Conservation (phyloP, 2,113 vertebrate species). For the Himantopus leucocephalus region DNA sequence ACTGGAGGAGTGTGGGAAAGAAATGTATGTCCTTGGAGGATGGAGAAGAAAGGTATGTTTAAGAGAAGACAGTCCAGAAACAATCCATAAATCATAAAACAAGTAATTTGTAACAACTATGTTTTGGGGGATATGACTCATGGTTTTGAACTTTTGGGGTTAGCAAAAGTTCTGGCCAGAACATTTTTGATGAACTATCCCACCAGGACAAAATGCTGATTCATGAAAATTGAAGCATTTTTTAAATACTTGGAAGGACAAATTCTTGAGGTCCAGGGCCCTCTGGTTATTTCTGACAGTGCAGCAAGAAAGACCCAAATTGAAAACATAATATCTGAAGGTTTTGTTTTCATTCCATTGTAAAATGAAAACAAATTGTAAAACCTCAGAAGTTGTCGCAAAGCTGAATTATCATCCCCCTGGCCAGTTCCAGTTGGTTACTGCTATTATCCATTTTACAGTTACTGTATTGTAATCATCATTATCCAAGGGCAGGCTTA, state of each 20-base stretch:
- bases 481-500: neutral
- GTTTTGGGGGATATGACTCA: conserved; percentile 28
- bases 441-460: conserved; percentile 36
- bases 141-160: conserved; percentile 4
- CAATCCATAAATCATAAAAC: neutral
- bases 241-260: conserved; percentile 54
- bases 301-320: conserved; percentile 44
- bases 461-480: neutral
- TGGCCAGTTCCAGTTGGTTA: neutral
- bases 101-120: neutral
- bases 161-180: conserved; percentile 9
- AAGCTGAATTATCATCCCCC: conserved; percentile 35
- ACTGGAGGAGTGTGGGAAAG: neutral
- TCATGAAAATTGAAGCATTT: conserved; percentile 28
- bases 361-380: conserved; percentile 66
- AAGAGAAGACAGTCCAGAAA: neutral
- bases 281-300: conserved; percentile 56
- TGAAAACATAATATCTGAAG: conserved; percentile 62
- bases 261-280: conserved; percentile 45
- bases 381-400: conserved; percentile 53
- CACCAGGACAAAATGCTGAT: conserved; percentile 53
- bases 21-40: neutral
- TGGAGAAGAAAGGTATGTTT: conserved; percentile 2
- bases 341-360: conserved; percentile 64
- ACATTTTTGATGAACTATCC: neutral